phyloP scores from a whole-genome alignment of 2,797 vertebrate species.

The Pristis pectinata region DNA sequence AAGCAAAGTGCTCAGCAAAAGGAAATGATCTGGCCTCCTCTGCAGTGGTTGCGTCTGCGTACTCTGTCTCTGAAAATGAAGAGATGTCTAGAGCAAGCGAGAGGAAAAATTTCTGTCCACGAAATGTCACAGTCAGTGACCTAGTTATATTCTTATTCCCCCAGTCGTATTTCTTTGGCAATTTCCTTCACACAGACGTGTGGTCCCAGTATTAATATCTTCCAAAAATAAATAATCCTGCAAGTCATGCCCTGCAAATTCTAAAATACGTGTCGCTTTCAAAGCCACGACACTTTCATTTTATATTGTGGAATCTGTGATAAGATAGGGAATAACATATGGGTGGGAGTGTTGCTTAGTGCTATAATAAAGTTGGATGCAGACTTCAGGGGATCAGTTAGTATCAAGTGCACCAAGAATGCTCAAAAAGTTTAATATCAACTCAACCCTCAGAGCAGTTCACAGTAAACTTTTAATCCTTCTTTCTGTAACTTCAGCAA shows the following conservation, averaged over 20 bases:
- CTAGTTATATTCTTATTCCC: not conserved
- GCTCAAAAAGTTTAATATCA: not conserved
- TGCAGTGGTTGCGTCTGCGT: not conserved
- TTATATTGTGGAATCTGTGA: not conserved
- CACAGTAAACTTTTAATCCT: not conserved
- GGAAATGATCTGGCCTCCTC: not conserved
- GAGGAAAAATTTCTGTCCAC: not conserved
- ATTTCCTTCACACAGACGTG: not conserved
- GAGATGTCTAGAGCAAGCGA: not conserved
- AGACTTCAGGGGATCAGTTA: not conserved
- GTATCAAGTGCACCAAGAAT: not conserved
- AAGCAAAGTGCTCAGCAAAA: not conserved
- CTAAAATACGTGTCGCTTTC: not conserved
- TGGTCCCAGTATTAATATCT: not conserved
- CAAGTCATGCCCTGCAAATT: not conserved
- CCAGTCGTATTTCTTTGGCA: not conserved
- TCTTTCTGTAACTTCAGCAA: not conserved
- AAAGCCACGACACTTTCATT: not conserved
- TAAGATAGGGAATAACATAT: not conserved
- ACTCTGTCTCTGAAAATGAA: not conserved
- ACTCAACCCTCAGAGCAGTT: not conserved
- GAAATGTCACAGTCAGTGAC: not conserved
- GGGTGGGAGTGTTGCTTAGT: not conserved
- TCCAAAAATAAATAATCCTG: not conserved
- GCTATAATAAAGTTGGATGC: not conserved